Base-by-base conservation (phyloP, 1,140 invertebrate genomes). In the Drosophila azteca region DNA sequence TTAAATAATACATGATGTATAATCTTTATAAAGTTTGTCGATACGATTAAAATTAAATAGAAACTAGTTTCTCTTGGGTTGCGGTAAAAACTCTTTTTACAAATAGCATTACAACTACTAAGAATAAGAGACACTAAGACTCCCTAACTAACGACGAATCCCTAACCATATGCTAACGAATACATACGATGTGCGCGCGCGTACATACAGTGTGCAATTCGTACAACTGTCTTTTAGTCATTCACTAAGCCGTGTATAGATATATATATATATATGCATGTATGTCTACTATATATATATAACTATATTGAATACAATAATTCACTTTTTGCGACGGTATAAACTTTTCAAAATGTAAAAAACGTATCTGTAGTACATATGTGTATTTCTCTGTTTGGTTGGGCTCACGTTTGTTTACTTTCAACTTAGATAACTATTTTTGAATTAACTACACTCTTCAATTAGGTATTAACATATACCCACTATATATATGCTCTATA, bases 311-410 rank as follows among this genome's bases (percentile, higher is more conserved):
- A 79, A 79, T 79, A 79, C 70, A 79, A 52, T 80, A 72, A 73
- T 64, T 60, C 62, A 75, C 65, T 48, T 74, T 50, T 68, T 53
- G 50, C 55, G 70, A 43, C 62, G 44, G 58, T 85, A 85, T 85
- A 85, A 85, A 85, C 78, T 76, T 82, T 77, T 85, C 78, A 87
- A 85, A 85, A 87, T 87, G 78, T 85, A 85, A 82, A 85, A 85
- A 85, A 85, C 80, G 35, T 39, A 39, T 39, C 35, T 39, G 72
- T 84, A 69, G 72, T 76, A 76, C 58, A 76, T 76, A 67, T 71
- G 63, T 77, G 76, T 44, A 9, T 60, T 65, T 79, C 51, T 71
- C 46, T 77, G 35, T 39, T 73, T 59, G 49, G 60, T 78, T 74
- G 70, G 71, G 71, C 53, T 79, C 59, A 49, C 39, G 20, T 44